A percentile compares a stretch with the other conserved stretches of the same genome.
Evolutionary conservation across 2,888 invertebrate genomes (phyloP).

Genomic region (Anticlea derivata): DNA sequence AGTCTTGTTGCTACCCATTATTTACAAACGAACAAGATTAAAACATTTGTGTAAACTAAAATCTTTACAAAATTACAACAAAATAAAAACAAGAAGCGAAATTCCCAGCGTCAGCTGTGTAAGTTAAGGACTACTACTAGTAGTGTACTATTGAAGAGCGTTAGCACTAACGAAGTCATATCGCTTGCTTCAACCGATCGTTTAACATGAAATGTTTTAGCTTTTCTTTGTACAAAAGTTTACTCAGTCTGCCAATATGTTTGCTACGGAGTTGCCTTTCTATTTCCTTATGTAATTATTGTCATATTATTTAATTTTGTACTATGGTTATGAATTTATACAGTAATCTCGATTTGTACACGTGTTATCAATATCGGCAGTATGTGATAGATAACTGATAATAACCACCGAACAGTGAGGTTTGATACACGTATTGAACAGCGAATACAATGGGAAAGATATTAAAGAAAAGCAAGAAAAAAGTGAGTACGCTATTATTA

Average conservation of each 20-base stretch:
- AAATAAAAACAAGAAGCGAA: no score
- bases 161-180: no score
- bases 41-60: neutral
- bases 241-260: no score
- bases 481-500: constrained; percentile 22
- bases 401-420: neutral
- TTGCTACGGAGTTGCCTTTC: neutral
- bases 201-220: no score
- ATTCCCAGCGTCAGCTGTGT: no score
- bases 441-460: constrained; percentile 15
- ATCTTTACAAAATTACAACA: no score
- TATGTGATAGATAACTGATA: constrained; percentile 22
- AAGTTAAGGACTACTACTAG: no score
- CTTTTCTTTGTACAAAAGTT: no score
- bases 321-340: neutral
- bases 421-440: constrained; percentile 3
- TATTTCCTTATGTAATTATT: neutral
- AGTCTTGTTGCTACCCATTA: neutral
- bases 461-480: constrained; percentile 19
- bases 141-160: no score
- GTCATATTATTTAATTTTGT: neutral
- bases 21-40: neutral
- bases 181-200: no score
- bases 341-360: neutral
- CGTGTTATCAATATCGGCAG: constrained; percentile 17